Evolutionary conservation across 2,797 vertebrate species (phyloP).

Genomic region (Paguma larvata): DNA sequence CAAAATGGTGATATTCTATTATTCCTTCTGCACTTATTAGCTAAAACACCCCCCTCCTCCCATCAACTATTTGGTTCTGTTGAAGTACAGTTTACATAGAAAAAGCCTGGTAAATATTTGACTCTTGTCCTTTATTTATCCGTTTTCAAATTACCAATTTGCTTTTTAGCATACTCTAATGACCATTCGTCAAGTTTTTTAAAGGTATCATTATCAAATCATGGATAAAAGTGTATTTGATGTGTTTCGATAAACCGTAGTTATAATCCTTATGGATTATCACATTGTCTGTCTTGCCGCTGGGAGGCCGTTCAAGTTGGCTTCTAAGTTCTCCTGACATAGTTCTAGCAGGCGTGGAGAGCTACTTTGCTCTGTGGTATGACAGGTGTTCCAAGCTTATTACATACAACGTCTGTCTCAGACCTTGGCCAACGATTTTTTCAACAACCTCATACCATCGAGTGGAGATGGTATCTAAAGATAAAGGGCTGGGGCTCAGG

Average conservation of each 20-base stretch:
- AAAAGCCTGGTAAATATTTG: not conserved
- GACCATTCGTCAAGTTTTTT: not conserved
- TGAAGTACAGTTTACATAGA: not conserved
- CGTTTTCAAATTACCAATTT: slow-evolving; percentile 33
- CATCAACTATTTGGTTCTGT: not conserved
- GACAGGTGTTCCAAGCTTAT: not conserved
- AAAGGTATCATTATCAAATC: not conserved
- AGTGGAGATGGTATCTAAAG: not conserved
- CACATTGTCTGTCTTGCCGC: not conserved
- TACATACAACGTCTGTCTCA: not conserved
- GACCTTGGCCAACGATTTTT: slow-evolving; percentile 18
- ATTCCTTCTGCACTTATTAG: not conserved
- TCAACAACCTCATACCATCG: not conserved
- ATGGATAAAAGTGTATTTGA: not conserved
- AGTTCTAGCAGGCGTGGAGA: not conserved
- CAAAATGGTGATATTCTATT: not conserved
- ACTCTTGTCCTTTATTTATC: not conserved
- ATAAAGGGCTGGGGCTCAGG: not conserved
- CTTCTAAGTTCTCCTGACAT: not conserved
- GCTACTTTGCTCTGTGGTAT: not conserved
- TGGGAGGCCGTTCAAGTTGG: not conserved
- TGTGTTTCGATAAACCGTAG: not conserved
- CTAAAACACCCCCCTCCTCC: not conserved
- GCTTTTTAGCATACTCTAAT: not conserved
- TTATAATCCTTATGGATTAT: not conserved